A percentile compares a stretch with the other conserved stretches of the same genome.
phyloP scores from a whole-genome alignment of 35 echinoderm and acorn worm genomes.

The Amphiura filiformis region DNA sequence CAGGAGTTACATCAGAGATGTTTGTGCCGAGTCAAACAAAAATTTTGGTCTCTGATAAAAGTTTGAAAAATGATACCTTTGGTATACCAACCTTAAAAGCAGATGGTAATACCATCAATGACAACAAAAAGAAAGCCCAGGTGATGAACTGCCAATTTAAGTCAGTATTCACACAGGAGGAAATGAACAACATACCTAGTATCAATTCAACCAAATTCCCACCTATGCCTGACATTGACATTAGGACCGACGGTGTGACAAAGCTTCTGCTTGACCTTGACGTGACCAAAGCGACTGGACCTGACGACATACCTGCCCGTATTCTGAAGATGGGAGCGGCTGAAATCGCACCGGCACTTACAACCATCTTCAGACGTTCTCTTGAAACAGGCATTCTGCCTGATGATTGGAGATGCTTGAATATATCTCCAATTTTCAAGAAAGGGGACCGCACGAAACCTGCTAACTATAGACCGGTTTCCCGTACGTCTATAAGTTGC shows the following conservation, averaged over 20 bases:
- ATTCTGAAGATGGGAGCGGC: constrained; percentile 31
- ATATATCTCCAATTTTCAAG: constrained; percentile 65
- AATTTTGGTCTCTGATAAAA: background rate
- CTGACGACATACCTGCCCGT: constrained; percentile 2
- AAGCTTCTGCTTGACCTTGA: constrained; percentile 27
- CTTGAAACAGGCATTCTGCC: constrained; percentile 33
- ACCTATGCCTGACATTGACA: constrained; percentile 21
- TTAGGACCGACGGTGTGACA: background rate
- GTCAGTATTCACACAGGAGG: constrained; percentile 15
- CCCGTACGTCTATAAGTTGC: constrained; percentile 12
- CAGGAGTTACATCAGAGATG: background rate
- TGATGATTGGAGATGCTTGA: constrained; percentile 53
- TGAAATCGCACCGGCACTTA: constrained; percentile 37
- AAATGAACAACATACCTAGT: background rate
- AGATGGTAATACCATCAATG: background rate
- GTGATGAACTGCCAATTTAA: constrained; percentile 10
- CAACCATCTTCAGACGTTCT: constrained; percentile 9
- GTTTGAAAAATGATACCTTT: background rate
- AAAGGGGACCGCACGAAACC: constrained; percentile 42
- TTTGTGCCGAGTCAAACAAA: background rate
- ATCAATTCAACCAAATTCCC: background rate
- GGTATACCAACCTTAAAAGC: background rate
- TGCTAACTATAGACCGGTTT: constrained; percentile 23
- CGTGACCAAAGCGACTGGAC: background rate
- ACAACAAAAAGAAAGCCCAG: background rate